Evolutionary conservation across 2,888 invertebrate species (phyloP).

Genomic region (Endotricha flammealis): DNA sequence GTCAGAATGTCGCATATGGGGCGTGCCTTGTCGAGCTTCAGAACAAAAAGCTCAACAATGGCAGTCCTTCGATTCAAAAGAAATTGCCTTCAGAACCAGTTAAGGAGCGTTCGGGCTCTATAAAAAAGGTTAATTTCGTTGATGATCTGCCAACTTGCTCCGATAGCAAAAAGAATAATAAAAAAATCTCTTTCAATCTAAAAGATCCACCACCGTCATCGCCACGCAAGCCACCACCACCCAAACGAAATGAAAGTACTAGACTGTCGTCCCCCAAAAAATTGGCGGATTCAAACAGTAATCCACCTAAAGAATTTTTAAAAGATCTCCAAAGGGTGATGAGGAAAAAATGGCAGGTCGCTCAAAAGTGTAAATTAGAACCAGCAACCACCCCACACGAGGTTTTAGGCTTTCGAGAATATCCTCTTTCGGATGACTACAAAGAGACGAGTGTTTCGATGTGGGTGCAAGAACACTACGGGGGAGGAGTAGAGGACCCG

Average conservation of each 20-base stretch:
- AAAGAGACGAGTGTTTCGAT: constrained; percentile 91
- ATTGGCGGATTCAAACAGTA: constrained; percentile 83
- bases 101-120: constrained; percentile 68
- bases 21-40: constrained; percentile 79
- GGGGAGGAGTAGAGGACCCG: constrained; percentile 76
- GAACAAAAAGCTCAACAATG: constrained; percentile 65
- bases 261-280: constrained; percentile 87
- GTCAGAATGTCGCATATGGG: constrained; percentile 55
- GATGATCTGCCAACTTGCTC: constrained; percentile 73
- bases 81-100: constrained; percentile 47
- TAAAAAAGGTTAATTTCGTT: constrained; percentile 80
- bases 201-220: constrained; percentile 73
- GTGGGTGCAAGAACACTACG: constrained; percentile 94
- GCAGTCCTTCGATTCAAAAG: constrained; percentile 52
- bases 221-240: constrained; percentile 84
- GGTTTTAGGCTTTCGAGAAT: constrained; percentile 92
- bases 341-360: constrained; percentile 95
- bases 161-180: constrained; percentile 74
- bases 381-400: constrained; percentile 93
- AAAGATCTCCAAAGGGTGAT: constrained; percentile 94
- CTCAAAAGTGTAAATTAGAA: constrained; percentile 93
- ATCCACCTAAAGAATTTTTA: constrained; percentile 89
- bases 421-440: constrained; percentile 84
- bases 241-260: constrained; percentile 86
- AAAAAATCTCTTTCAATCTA: constrained; percentile 82